Evolutionary conservation across 2,797 vertebrate species (phyloP).

Genomic region (Poecilia gillii): DNA sequence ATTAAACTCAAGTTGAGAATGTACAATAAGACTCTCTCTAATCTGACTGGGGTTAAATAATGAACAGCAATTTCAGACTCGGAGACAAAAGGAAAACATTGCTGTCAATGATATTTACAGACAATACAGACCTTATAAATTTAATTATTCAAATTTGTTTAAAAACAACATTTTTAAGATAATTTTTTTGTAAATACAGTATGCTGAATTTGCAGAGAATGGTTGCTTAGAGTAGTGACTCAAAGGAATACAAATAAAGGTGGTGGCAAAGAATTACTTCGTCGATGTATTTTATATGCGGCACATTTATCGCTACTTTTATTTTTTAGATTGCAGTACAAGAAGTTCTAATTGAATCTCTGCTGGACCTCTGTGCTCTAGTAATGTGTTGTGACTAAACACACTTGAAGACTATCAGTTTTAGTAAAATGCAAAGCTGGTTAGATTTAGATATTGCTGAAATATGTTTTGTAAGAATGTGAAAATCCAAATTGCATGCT

Average conservation of each 20-base stretch:
- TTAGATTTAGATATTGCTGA: background rate
- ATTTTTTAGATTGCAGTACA: slow-evolving; percentile 10
- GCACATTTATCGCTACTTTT: background rate
- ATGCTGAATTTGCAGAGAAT: background rate
- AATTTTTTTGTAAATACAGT: background rate
- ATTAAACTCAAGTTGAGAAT: background rate
- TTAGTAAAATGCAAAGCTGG: background rate
- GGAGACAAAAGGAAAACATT: background rate
- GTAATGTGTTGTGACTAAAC: slow-evolving; percentile 19
- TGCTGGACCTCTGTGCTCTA: slow-evolving; percentile 45
- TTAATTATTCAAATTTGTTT: background rate
- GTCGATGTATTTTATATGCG: background rate
- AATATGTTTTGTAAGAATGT: background rate
- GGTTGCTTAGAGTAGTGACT: background rate
- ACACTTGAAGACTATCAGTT: background rate
- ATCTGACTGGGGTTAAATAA: background rate
- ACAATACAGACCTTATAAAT: background rate
- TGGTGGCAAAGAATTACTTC: background rate
- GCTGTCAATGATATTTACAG: background rate
- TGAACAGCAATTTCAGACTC: background rate
- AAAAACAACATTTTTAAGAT: background rate
- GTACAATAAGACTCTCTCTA: background rate
- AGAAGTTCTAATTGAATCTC: slow-evolving; percentile 20
- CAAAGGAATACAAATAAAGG: background rate
- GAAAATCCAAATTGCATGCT: background rate